Percentiles rank a stretch among this genome's conserved stretches.
phyloP scores from a whole-genome alignment of 2,888 invertebrate species.

The Agrotis exclamationis region DNA sequence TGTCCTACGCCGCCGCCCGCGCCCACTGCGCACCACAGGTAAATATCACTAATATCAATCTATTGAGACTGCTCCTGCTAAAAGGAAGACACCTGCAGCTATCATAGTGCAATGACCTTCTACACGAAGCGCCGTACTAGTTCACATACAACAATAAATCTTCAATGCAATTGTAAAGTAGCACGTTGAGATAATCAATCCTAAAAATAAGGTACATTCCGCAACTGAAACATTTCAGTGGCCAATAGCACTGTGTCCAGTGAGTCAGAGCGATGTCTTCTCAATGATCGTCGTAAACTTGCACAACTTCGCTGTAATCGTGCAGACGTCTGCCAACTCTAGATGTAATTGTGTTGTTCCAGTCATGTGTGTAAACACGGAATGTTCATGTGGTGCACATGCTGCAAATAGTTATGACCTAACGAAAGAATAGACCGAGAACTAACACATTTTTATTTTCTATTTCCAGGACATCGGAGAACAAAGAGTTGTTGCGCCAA shows the following conservation, averaged over 20 bases:
- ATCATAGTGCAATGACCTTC: background rate
- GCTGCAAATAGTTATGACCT: constrained; percentile 23
- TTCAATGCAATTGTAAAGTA: background rate
- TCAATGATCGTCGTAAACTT: constrained; percentile 27
- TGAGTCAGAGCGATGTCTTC: constrained; percentile 22
- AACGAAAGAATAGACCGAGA: background rate
- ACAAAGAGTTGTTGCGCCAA: constrained; percentile 86
- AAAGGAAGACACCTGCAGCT: background rate
- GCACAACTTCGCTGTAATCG: constrained; percentile 25
- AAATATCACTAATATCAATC: background rate
- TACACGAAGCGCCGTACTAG: background rate
- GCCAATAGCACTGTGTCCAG: background rate
- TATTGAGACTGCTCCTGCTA: background rate
- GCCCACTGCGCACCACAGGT: constrained; percentile 70
- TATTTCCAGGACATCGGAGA: constrained; percentile 84
- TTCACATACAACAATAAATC: background rate
- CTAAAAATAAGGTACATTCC: background rate
- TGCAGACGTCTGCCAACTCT: constrained; percentile 36
- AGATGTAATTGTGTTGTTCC: constrained; percentile 23
- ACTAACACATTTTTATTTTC: background rate
- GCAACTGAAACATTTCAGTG: constrained; percentile 1
- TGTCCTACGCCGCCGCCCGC: constrained; percentile 82
- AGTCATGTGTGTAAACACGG: constrained; percentile 24
- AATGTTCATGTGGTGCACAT: constrained; percentile 15
- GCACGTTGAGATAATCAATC: background rate